These are phyloP conservation scores for Anneissia japonica DNA, from an alignment of 35 echinoderm and acorn worm species.

Conservation along the genomic window DNA sequence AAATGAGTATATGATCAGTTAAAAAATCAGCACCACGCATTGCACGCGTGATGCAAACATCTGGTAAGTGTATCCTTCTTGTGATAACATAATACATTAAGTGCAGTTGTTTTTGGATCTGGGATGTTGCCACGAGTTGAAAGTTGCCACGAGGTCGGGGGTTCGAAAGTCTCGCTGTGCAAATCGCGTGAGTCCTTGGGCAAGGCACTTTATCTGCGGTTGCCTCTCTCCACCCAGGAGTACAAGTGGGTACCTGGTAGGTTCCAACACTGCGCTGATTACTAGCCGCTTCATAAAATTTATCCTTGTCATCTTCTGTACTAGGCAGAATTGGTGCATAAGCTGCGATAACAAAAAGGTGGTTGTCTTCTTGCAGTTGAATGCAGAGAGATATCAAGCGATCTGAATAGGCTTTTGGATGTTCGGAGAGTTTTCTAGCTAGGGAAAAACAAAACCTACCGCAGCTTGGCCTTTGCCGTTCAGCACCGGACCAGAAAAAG, in stretches of 20 bases:
- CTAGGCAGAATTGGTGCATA: too few species aligned
- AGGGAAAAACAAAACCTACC: too few species aligned
- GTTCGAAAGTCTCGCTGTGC: too few species aligned
- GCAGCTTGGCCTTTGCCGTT: background rate
- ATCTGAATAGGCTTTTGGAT: too few species aligned
- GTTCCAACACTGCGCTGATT: background rate
- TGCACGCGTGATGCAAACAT: conserved; percentile 32
- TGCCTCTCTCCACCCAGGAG: background rate
- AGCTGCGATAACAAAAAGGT: too few species aligned
- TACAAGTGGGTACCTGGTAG: background rate
- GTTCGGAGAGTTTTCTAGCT: too few species aligned
- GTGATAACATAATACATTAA: conserved; percentile 59
- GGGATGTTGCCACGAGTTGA: conserved; percentile 54
- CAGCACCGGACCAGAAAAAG: conserved; percentile 20
- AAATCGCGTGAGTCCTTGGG: too few species aligned
- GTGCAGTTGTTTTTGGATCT: conserved; percentile 51
- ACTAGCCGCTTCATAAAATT: background rate
- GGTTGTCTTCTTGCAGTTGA: too few species aligned
- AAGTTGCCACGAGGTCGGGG: too few species aligned
- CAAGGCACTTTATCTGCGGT: too few species aligned
- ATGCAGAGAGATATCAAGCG: too few species aligned
- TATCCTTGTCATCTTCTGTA: too few species aligned
- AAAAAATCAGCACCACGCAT: conserved; percentile 35
- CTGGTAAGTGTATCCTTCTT: conserved; percentile 1
- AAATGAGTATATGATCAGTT: conserved; percentile 43